Conservation (phyloP, 1,140 invertebrate genomes). For the Asobara japonica region DNA sequence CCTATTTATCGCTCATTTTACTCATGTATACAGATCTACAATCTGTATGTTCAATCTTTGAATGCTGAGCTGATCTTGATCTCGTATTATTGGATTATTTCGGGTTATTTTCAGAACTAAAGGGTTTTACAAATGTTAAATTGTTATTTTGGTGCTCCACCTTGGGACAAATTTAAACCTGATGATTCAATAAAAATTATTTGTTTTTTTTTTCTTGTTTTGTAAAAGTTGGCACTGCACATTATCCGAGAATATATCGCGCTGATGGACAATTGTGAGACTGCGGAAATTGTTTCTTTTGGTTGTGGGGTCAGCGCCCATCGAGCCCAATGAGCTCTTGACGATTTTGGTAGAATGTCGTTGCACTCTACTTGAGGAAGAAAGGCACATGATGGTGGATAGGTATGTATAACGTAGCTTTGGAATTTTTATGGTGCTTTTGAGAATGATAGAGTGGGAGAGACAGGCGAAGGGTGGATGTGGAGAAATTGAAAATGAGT, state of each 20-base stretch:
- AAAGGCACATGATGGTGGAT: background rate
- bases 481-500: background rate
- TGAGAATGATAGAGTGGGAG: background rate
- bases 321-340: background rate
- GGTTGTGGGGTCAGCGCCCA: background rate
- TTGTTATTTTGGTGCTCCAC: background rate
- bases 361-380: background rate
- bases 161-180: background rate
- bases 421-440: background rate
- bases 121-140: background rate
- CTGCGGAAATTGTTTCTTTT: constrained; percentile 4
- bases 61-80: no score
- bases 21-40: no score
- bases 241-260: background rate
- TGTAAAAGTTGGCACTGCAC: constrained; percentile 5
- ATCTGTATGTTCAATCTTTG: no score
- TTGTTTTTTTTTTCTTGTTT: background rate
- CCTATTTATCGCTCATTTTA: no score
- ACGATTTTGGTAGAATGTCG: background rate
- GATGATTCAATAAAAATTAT: background rate
- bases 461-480: background rate
- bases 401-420: background rate
- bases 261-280: constrained; percentile 8
- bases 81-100: no score
- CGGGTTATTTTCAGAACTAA: no score